A percentile compares a stretch with the other conserved stretches of the same genome.
phyloP scores from a whole-genome alignment of 2,888 invertebrate species.

The Phengaris arion region DNA sequence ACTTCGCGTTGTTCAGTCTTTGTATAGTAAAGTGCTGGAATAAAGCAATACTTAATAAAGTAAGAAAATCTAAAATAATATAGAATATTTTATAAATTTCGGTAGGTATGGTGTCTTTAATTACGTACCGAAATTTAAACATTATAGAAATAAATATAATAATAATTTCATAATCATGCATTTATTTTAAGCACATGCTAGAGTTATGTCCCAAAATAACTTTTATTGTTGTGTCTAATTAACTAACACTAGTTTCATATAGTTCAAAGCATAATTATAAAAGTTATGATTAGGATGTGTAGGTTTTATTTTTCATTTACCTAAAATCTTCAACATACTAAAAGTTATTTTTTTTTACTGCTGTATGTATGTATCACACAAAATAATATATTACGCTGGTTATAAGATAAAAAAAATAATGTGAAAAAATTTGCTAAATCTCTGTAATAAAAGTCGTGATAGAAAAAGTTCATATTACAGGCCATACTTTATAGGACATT shows the following conservation, averaged over 20 bases:
- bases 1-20: conserved; percentile 14
- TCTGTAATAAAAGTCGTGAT: too few species aligned
- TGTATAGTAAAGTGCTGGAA: conserved; percentile 3
- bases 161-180: not conserved
- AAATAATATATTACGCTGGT: too few species aligned
- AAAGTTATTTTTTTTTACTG: too few species aligned
- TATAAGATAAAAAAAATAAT: too few species aligned
- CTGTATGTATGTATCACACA: too few species aligned
- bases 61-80: not conserved
- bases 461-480: not conserved
- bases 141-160: not conserved
- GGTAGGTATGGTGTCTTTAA: not conserved
- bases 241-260: too few species aligned
- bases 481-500: not conserved
- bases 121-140: not conserved
- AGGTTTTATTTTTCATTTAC: too few species aligned
- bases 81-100: not conserved
- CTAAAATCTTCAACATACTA: too few species aligned
- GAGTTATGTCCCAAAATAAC: conserved; percentile 5
- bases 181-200: not conserved
- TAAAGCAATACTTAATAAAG: not conserved
- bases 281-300: too few species aligned
- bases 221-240: too few species aligned
- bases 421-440: too few species aligned
- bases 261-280: too few species aligned